Evolutionary conservation across 1,140 invertebrate species (phyloP).

Genomic region (Harpegnathos saltator): DNA sequence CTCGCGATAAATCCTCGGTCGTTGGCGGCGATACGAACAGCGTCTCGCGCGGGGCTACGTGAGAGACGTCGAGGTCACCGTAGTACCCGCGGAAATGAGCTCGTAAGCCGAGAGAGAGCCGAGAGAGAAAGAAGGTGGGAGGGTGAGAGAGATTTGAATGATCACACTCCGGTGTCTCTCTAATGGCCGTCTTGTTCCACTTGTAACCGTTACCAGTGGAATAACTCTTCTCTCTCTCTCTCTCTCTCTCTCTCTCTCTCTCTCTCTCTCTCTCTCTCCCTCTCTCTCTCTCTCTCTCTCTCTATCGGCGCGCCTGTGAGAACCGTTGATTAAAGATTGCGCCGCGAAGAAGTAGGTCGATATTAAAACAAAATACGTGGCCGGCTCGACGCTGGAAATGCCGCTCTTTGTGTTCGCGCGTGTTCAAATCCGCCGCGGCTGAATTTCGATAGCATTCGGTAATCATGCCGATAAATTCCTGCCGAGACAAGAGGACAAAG

Average conservation of each 20-base stretch:
- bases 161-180: background rate
- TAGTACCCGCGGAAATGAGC: slow-evolving; percentile 14
- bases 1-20: background rate
- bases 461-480: no score
- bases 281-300: no score
- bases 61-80: background rate
- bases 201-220: slow-evolving; percentile 1
- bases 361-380: background rate
- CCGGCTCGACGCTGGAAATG: background rate
- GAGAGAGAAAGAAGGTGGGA: no score
- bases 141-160: slow-evolving; percentile 32
- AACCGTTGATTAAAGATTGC: slow-evolving; percentile 26
- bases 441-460: no score
- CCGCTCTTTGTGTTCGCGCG: background rate
- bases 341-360: background rate
- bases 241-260: no score
- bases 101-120: slow-evolving; percentile 22
- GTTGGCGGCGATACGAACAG: slow-evolving; percentile 13
- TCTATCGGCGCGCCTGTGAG: slow-evolving; percentile 15
- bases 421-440: no score
- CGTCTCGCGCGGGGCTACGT: background rate
- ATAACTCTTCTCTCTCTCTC: background rate
- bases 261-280: no score
- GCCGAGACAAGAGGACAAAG: no score
- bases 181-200: slow-evolving; percentile 26